A percentile compares a stretch with the other conserved stretches of the same genome.
Conservation (phyloP, 2,797 vertebrate species). For the Sebastes goodei region DNA sequence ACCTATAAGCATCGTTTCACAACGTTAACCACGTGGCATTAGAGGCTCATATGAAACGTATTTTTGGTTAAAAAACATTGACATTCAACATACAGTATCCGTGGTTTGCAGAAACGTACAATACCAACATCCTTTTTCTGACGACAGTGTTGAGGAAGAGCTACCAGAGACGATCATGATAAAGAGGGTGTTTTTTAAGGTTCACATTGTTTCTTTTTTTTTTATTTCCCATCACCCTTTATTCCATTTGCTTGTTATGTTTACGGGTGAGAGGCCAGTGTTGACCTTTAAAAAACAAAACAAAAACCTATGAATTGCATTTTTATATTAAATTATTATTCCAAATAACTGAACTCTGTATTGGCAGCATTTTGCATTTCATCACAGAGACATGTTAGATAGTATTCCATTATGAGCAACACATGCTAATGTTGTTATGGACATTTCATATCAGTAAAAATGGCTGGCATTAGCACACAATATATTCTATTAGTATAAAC, state of each 20-base stretch:
- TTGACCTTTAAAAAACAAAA: background rate
- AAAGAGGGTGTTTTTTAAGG: background rate
- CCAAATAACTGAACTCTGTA: background rate
- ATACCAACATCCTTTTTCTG: background rate
- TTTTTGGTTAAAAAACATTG: background rate
- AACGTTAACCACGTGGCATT: background rate
- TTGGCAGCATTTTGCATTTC: background rate
- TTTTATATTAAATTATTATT: background rate
- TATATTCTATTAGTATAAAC: background rate
- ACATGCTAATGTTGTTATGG: background rate
- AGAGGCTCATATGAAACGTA: background rate
- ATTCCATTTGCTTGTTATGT: background rate
- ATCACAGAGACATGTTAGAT: background rate
- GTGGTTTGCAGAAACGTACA: background rate
- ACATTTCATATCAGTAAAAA: background rate
- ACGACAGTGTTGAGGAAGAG: background rate
- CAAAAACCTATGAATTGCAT: background rate
- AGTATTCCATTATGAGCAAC: background rate
- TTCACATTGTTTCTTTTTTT: too few relatives aligned
- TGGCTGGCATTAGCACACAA: background rate
- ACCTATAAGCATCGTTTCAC: background rate
- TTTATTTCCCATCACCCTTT: background rate
- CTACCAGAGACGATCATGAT: background rate
- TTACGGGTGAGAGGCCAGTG: background rate
- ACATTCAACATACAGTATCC: background rate